A percentile compares a stretch with the other conserved stretches of the same genome.
Evolutionary conservation across 2,888 invertebrate species (phyloP).

Genomic region (Perizoma affinitatum): DNA sequence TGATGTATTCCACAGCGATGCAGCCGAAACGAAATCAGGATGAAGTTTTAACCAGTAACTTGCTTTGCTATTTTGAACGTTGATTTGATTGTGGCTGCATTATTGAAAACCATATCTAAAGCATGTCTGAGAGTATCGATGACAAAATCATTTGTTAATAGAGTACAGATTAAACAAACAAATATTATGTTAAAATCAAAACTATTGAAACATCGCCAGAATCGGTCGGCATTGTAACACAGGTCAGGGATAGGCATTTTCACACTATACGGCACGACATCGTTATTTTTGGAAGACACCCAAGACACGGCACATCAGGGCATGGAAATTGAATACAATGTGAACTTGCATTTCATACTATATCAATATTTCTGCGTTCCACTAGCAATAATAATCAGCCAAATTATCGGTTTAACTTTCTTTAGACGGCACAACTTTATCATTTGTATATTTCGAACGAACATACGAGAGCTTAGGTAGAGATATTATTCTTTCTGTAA

Average conservation of each 20-base stretch:
- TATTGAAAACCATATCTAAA: conserved; percentile 17
- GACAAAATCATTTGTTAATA: conserved; percentile 14
- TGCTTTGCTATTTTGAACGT: not conserved
- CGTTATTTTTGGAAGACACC: not conserved
- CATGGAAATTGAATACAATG: no score
- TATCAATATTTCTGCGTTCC: no score
- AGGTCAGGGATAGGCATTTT: conserved; percentile 17
- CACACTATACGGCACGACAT: not conserved
- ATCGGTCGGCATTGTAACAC: conserved; percentile 20
- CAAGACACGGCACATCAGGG: no score
- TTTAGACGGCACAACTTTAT: no score
- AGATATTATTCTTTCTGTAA: no score
- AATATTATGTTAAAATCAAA: conserved; percentile 7
- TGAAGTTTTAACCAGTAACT: not conserved
- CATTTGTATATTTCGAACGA: no score
- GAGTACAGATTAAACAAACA: conserved; percentile 9
- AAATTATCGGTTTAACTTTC: no score
- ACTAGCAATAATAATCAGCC: no score
- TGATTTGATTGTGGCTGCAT: conserved; percentile 16
- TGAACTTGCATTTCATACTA: no score
- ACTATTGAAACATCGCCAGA: conserved; percentile 15
- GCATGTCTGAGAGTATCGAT: conserved; percentile 2
- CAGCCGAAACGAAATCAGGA: conserved; percentile 6
- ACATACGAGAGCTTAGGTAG: no score
- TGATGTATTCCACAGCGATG: conserved; percentile 15